phyloP scores from a whole-genome alignment of 2,888 invertebrate species.

The Agrenia bidenticulata region DNA sequence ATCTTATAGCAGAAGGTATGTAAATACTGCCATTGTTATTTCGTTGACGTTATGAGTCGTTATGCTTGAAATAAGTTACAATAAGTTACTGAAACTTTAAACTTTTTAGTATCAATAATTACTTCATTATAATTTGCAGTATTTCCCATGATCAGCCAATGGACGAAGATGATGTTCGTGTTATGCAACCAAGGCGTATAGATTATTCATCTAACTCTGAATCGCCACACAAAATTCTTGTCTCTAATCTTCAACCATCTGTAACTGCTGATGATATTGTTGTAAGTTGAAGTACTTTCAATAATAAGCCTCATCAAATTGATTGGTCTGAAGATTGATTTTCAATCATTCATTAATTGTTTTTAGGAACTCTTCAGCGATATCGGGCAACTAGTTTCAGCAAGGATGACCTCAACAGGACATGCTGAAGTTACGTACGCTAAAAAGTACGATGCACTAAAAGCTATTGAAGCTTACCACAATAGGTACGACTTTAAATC shows the following conservation, averaged over 20 bases:
- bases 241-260: conserved; percentile 82
- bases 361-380: conserved; percentile 86
- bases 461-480: conserved; percentile 89
- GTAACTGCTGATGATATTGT: conserved; percentile 90
- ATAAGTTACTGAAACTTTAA: background rate
- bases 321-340: background rate
- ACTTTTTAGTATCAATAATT: too few relatives aligned
- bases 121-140: too few relatives aligned
- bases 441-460: conserved; percentile 79
- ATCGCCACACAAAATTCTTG: conserved; percentile 75
- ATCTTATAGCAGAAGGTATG: conserved; percentile 32
- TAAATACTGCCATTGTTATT: conserved; percentile 7
- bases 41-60: background rate
- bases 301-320: too few relatives aligned
- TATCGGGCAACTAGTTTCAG: conserved; percentile 80
- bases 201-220: conserved; percentile 23
- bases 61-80: background rate
- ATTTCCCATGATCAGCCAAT: conserved; percentile 34
- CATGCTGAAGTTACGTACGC: conserved; percentile 90
- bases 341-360: too few relatives aligned
- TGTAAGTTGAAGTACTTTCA: too few relatives aligned
- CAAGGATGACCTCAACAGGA: conserved; percentile 80
- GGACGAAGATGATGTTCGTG: conserved; percentile 44
- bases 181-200: conserved; percentile 35
- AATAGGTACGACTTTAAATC: conserved; percentile 68